Conservation (phyloP, 2,113 vertebrate species). For the Urocolius indicus region DNA sequence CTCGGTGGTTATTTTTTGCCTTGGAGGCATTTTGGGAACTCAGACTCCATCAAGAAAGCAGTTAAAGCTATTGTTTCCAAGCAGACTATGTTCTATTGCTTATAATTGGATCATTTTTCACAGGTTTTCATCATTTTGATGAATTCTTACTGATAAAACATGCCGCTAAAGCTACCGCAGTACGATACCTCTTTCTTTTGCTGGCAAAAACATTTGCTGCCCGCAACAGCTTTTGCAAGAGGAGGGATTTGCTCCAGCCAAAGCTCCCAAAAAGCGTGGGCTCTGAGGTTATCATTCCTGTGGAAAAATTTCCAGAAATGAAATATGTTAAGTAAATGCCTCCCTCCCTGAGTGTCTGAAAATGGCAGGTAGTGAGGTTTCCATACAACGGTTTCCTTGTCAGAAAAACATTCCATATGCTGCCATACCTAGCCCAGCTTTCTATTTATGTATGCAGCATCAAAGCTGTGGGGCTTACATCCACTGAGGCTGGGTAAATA, state of each 20-base stretch:
- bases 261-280: neutral
- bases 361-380: constrained; percentile 1
- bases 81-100: neutral
- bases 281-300: neutral
- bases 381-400: constrained; percentile 43
- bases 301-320: constrained; percentile 28
- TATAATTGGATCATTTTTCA: neutral
- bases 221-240: neutral
- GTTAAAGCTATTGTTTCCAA: neutral
- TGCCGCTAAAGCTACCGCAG: neutral
- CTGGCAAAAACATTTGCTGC: neutral
- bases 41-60: neutral
- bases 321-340: neutral
- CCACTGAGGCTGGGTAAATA: too few species aligned
- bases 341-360: neutral
- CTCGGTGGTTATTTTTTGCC: neutral
- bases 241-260: neutral
- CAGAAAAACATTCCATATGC: neutral
- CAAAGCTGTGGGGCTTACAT: neutral
- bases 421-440: neutral
- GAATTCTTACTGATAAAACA: neutral
- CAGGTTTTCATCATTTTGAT: neutral
- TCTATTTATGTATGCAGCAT: neutral
- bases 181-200: neutral
- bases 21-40: neutral